phyloP scores from a whole-genome alignment of 2,113 vertebrate genomes.

The Solea senegalensis region DNA sequence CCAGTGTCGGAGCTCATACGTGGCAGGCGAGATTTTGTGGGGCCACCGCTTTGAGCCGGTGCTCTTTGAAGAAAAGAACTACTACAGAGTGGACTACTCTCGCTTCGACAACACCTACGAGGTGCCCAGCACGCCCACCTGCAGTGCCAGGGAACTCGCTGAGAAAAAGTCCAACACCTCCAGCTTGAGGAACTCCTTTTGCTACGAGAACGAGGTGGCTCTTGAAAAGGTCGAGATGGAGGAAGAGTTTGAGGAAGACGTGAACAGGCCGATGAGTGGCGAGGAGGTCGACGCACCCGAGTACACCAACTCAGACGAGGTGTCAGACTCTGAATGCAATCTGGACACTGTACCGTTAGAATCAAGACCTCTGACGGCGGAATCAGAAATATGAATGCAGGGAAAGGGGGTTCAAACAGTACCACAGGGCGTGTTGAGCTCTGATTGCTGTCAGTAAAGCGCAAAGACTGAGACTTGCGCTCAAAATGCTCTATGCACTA shows the following conservation, averaged over 20 bases:
- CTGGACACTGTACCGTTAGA: constrained; percentile 89
- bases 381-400: constrained; percentile 91
- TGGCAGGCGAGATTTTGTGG: constrained; percentile 95
- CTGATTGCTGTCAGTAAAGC: constrained; percentile 79
- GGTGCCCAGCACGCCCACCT: constrained; percentile 93
- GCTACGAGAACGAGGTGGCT: constrained; percentile 98
- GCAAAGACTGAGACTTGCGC: constrained; percentile 34
- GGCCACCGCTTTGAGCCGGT: constrained; percentile 96
- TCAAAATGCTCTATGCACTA: constrained; percentile 49
- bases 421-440: constrained; percentile 51
- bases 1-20: constrained; percentile 96
- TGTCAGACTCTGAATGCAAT: constrained; percentile 84
- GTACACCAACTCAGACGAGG: constrained; percentile 84
- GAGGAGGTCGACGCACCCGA: constrained; percentile 73
- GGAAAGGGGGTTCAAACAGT: constrained; percentile 47
- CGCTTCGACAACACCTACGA: constrained; percentile 95
- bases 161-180: constrained; percentile 90
- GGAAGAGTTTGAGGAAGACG: constrained; percentile 79
- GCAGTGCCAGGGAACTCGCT: constrained; percentile 93
- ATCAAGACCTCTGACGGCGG: constrained; percentile 87
- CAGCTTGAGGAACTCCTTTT: constrained; percentile 91
- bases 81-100: constrained; percentile 97
- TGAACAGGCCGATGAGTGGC: constrained; percentile 50
- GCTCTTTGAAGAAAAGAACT: constrained; percentile 95
- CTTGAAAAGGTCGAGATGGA: constrained; percentile 93